A percentile compares a stretch with the other conserved stretches of the same genome.
phyloP scores from a whole-genome alignment of 2,888 invertebrate species.

The Drosophila bunnanda region DNA sequence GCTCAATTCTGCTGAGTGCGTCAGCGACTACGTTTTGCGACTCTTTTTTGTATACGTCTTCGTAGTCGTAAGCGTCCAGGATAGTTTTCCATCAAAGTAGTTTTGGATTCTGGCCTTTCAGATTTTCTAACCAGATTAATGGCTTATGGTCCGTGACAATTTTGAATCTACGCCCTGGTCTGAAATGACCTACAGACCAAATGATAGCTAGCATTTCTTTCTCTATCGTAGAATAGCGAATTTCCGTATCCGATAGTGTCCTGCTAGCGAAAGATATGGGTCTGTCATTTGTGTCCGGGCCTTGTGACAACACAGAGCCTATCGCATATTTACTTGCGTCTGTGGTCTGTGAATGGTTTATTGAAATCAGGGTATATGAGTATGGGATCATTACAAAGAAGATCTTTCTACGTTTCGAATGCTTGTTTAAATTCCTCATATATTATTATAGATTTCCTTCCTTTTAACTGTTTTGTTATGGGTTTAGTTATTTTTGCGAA shows the following conservation, averaged over 20 bases:
- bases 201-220: not conserved
- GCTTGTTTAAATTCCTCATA: no score
- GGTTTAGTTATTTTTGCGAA: no score
- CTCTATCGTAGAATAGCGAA: not conserved
- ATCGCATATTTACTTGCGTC: conserved; percentile 7
- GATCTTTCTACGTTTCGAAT: conserved; percentile 3
- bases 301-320: conserved; percentile 1
- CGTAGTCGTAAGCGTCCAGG: not conserved
- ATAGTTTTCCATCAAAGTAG: not conserved
- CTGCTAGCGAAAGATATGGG: conserved; percentile 31
- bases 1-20: not conserved
- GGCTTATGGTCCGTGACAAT: no score
- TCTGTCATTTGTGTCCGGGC: not conserved
- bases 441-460: no score
- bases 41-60: not conserved
- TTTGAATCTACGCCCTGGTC: no score
- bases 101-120: not conserved
- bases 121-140: not conserved
- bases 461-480: no score
- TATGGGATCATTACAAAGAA: conserved; percentile 44
- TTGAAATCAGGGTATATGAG: conserved; percentile 5
- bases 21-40: not conserved
- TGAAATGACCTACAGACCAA: no score
- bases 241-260: conserved; percentile 23
- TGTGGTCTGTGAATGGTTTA: not conserved